phyloP scores from a whole-genome alignment of 2,113 vertebrate species.

The Myxocyprinus asiaticus region DNA sequence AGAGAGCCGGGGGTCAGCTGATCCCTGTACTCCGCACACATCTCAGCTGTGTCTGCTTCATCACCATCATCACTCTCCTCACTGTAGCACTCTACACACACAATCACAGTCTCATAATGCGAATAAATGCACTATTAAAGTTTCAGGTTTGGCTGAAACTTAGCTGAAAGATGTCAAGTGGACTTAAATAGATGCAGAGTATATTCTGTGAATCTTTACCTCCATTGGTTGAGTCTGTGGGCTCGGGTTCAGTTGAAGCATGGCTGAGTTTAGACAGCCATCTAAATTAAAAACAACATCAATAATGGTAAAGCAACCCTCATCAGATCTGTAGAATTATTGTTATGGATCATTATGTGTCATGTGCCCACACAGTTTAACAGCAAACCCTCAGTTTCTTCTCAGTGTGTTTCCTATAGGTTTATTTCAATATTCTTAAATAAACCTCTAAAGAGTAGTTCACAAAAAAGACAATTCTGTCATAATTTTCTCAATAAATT shows the following conservation, averaged over 20 bases:
- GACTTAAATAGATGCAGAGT: slow-evolving; percentile 1
- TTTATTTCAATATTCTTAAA: not conserved
- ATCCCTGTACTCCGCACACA: slow-evolving; percentile 55
- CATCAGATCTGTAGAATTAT: not conserved
- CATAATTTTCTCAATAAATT: no score
- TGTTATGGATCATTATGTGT: not conserved
- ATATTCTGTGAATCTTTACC: slow-evolving; percentile 21
- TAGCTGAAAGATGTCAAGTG: not conserved
- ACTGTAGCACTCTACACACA: slow-evolving; percentile 80
- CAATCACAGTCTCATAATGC: not conserved
- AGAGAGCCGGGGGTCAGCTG: slow-evolving; percentile 61
- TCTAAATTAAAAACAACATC: slow-evolving; percentile 5
- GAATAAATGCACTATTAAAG: not conserved
- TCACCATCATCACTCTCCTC: slow-evolving; percentile 82
- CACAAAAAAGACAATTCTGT: no score
- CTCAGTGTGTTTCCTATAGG: not conserved
- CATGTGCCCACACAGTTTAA: not conserved
- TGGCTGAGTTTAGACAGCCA: slow-evolving; percentile 49
- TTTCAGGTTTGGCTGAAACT: not conserved
- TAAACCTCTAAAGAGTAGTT: no score
- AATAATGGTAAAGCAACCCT: not conserved
- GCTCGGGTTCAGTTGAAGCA: slow-evolving; percentile 37
- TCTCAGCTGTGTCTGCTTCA: slow-evolving; percentile 72
- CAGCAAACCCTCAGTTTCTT: not conserved
- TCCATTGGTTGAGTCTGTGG: slow-evolving; percentile 7